Conservation (phyloP, 2,797 vertebrate species). For the Amblyopsis hoosieri region DNA sequence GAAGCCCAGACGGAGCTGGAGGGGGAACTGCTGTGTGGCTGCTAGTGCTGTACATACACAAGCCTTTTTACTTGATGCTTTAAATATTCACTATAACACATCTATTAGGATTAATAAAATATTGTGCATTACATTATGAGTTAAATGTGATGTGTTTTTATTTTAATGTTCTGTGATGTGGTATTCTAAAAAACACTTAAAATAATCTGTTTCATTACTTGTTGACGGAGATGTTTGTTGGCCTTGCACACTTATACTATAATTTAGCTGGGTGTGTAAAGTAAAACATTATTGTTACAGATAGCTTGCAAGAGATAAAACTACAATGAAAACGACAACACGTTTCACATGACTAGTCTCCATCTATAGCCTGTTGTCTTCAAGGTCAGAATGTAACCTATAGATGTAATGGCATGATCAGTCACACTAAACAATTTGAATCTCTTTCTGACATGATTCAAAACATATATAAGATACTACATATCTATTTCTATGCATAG, state of each 20-base stretch:
- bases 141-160: constrained; percentile 3
- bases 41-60: constrained; percentile 73
- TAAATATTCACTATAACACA: constrained; percentile 69
- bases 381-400: too few relatives aligned
- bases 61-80: constrained; percentile 74
- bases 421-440: too few relatives aligned
- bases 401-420: too few relatives aligned
- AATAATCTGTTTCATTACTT: neutral
- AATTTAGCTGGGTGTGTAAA: neutral
- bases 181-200: neutral
- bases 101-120: constrained; percentile 68
- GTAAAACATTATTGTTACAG: too few relatives aligned
- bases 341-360: too few relatives aligned
- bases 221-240: neutral
- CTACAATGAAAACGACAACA: too few relatives aligned
- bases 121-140: constrained; percentile 22
- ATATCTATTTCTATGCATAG: too few relatives aligned
- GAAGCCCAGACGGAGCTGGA: too few relatives aligned
- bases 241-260: neutral
- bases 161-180: constrained; percentile 4
- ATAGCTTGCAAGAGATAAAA: too few relatives aligned
- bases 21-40: constrained; percentile 39
- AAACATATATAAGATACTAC: too few relatives aligned
- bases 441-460: too few relatives aligned
- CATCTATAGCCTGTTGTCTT: too few relatives aligned